Evolutionary conservation across 2,113 vertebrate species (phyloP), one percentile per base, ranked within the genome.

Genomic region (Ammodytes marinus): DNA sequence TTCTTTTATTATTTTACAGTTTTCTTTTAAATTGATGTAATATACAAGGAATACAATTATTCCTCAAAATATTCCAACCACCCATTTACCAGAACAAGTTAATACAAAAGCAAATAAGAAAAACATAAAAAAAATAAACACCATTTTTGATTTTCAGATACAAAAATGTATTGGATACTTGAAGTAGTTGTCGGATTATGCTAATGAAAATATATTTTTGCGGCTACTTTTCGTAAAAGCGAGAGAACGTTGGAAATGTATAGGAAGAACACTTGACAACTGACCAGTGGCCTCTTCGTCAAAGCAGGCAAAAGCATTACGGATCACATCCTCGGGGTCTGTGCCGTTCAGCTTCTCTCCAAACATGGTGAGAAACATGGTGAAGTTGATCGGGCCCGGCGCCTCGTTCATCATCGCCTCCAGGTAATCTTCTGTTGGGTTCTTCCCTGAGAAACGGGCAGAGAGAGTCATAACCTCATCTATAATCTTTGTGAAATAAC

Each of bases 341-440:
- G 94, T 97, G 61, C 94, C 95, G 27, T 95, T 97, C 45, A 96
- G 77, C 91, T 98, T 98, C 85, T 98, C 97, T n/a, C 97, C 97
- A 82, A 99, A 98, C 97, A 98, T 99, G 6, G 97, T 99, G 67
- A 99, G 96, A 67, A 99, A 98, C 97, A 99, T 99, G 0, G 97
- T 99, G 76, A 99, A 99, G 86, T 99, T 99, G 73, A 99, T 98
- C 6, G 97, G 97, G 0, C 97, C 97, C 0, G 97, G 97, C 2
- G 97, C 97, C 88, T 98, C 97, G 0, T 96, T 98, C 97, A 98
- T 99, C 97, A 98, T 99, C 59, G 96, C 84, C 67, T 99, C 97
- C 53, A 98, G 92, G 79, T 98, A 98, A 0, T 97, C 97, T 59
- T 99, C 97, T 0, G 96, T 97, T 52, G 97, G 97, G 83, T 97